phyloP scores from a whole-genome alignment of 1,140 invertebrate species.

The Oncopodura yosiiana region DNA sequence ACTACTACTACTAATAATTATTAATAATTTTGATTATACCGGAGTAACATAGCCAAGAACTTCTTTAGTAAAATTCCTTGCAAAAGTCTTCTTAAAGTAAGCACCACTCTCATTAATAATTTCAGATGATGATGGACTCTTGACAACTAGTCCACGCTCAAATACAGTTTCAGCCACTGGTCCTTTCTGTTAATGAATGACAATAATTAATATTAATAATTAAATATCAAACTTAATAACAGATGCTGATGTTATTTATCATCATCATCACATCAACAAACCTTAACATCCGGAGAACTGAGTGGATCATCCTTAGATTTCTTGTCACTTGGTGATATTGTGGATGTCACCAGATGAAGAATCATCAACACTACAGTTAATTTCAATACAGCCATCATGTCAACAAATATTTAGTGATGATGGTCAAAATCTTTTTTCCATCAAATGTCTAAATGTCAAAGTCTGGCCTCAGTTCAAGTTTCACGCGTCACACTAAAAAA shows the following conservation, averaged over 20 bases:
- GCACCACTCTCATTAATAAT: constrained; percentile 63
- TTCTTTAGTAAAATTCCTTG: constrained; percentile 56
- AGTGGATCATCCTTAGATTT: constrained; percentile 1
- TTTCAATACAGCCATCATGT: not conserved
- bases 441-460: too few relatives aligned
- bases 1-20: constrained; percentile 19
- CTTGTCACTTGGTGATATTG: constrained; percentile 24
- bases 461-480: too few relatives aligned
- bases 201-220: constrained; percentile 1
- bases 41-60: constrained; percentile 84
- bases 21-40: constrained; percentile 48
- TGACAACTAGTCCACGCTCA: constrained; percentile 55
- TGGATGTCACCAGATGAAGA: constrained; percentile 2
- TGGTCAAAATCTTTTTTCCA: too few relatives aligned
- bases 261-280: not conserved
- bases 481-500: too few relatives aligned
- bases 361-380: not conserved
- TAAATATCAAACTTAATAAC: not conserved
- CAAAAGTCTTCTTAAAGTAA: constrained; percentile 57
- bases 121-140: constrained; percentile 54
- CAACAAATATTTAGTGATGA: too few relatives aligned
- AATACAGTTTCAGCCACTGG: constrained; percentile 56
- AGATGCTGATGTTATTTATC: not conserved
- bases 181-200: constrained; percentile 44
- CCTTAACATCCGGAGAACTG: not conserved